Conservation (phyloP, 2,113 vertebrate species). For the Salvelinus fontinalis region DNA sequence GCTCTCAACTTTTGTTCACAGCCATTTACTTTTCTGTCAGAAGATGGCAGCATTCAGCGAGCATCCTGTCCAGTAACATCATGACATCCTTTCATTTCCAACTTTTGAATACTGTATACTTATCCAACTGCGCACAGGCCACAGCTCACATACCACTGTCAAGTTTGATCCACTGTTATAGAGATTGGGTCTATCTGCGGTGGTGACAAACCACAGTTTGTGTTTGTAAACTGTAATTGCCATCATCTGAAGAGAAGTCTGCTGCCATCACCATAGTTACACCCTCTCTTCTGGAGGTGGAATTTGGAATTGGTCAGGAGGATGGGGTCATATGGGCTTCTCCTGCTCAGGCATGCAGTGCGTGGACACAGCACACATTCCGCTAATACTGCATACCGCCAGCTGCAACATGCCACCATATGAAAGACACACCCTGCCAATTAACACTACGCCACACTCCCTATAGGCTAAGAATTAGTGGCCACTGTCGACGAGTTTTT, state of each 20-base stretch:
- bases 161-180: not conserved
- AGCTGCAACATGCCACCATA: slow-evolving; percentile 36
- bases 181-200: not conserved
- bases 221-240: not conserved
- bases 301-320: slow-evolving; percentile 26
- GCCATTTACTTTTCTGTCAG: slow-evolving; percentile 23
- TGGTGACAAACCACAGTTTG: not conserved
- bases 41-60: slow-evolving; percentile 53
- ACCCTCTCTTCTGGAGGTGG: slow-evolving; percentile 17
- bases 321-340: not conserved
- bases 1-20: not conserved
- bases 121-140: not conserved
- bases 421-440: slow-evolving; percentile 32
- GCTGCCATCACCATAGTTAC: not conserved
- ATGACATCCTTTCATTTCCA: not conserved
- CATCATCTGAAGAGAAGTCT: not conserved
- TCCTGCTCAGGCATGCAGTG: slow-evolving; percentile 39
- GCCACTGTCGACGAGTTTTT: too few relatives aligned
- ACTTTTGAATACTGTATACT: not conserved
- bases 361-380: slow-evolving; percentile 58
- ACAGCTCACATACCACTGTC: not conserved
- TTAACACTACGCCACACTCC: not conserved
- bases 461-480: not conserved
- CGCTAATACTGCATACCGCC: slow-evolving; percentile 48
- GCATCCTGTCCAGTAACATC: not conserved